Evolutionary conservation across 2,113 vertebrate species (phyloP), one percentile per base, ranked within the genome.

Genomic region (Corvus moneduloides): DNA sequence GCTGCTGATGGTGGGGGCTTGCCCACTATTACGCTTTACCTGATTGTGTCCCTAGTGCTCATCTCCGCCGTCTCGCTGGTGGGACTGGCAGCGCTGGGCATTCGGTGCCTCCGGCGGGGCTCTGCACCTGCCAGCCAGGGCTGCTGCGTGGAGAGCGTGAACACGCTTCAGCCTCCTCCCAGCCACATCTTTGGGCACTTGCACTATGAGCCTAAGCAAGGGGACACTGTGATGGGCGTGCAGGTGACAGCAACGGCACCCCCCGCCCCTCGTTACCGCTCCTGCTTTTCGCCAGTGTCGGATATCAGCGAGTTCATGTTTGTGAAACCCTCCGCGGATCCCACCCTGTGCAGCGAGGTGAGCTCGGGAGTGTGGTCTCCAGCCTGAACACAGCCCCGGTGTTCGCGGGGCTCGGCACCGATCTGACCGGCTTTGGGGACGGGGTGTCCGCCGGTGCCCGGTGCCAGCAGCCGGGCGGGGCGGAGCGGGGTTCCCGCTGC

Each of bases 221-320:
- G 96, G 84, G 97, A 97, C 81, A 97, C 95, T 14, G 96, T 97
- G 84, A 96, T 98, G 89, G 97, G 97, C 27, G 97, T 98, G 67
- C 97, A 95, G 84, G 97, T 97, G 90, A 97, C 96, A 15, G 94
- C 96, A 77, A 96, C 97, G 81, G 98, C 98, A 44, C 95, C 98
- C 74, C 98, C 98, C 8, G 98, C 98, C 56, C 97, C 95, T 4
- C 96, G 96, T 8, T 98, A 98, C 96, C 97, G 98, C 89, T 98
- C 98, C 68, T 98, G 98, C 84, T 98, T 98, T 92, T 99, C 98
- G 63, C 98, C 98, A 0, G 98, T 98, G 93, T 98, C 98, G 55
- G 98, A 98, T 95, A 98, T 98, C 98, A 98, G 98, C 93, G 98
- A 98, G 83, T 98, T 99, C 96, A 98, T 98, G 84, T 96, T 99